Conservation (phyloP, 64 coral and sea anemone genomes). For the Stichodactyla helianthus region DNA sequence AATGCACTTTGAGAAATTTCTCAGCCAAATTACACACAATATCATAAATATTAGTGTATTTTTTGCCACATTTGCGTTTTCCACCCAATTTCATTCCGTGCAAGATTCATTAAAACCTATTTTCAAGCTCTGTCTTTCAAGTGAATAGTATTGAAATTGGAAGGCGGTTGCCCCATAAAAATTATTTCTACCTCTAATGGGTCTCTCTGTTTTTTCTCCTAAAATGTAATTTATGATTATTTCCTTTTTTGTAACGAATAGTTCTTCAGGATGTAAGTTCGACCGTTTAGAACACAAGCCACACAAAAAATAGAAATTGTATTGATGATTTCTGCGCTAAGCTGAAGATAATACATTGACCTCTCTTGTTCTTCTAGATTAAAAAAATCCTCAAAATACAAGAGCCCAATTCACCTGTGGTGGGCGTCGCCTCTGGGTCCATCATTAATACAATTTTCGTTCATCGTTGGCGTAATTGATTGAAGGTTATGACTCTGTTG, state of each 20-base stretch:
- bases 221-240: background rate
- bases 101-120: background rate
- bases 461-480: slow-evolving; percentile 29
- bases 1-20: background rate
- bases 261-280: background rate
- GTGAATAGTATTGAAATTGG: background rate
- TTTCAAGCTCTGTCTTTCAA: no score
- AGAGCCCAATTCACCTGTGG: slow-evolving; percentile 8
- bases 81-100: background rate
- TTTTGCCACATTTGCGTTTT: background rate
- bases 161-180: background rate
- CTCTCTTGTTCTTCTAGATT: background rate
- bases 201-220: background rate
- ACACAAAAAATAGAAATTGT: background rate
- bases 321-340: background rate
- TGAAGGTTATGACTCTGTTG: slow-evolving; percentile 24
- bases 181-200: background rate
- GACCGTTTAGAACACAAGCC: background rate
- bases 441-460: slow-evolving; percentile 16
- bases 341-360: slow-evolving; percentile 7
- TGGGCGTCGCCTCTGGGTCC: background rate
- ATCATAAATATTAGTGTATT: background rate
- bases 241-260: background rate
- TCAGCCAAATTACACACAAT: background rate
- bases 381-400: background rate